phyloP scores from a whole-genome alignment of 2,113 vertebrate genomes.

The Callithrix jacchus region DNA sequence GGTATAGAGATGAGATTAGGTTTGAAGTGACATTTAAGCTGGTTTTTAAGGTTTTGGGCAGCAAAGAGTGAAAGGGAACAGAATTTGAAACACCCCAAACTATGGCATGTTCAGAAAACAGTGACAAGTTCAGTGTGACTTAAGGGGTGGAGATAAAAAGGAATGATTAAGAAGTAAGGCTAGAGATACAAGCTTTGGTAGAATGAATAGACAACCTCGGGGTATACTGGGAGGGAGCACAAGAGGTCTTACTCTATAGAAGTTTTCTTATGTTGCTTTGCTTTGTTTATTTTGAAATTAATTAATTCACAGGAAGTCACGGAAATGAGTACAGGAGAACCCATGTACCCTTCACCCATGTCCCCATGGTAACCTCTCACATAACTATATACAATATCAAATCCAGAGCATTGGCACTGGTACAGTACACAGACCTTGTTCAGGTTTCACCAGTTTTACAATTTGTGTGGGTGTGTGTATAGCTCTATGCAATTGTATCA shows the following conservation, averaged over 20 bases:
- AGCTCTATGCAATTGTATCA: background rate
- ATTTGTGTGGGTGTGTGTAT: background rate
- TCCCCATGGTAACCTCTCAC: background rate
- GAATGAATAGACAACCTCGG: background rate
- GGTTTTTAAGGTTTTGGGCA: background rate
- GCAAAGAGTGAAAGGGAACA: background rate
- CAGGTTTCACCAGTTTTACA: background rate
- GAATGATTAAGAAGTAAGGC: background rate
- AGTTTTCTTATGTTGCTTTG: background rate
- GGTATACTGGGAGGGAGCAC: background rate
- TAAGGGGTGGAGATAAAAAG: background rate
- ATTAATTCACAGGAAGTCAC: background rate
- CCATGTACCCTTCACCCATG: background rate
- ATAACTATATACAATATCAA: background rate
- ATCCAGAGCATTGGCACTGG: background rate
- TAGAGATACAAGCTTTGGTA: background rate
- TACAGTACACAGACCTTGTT: background rate
- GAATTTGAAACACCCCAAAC: background rate
- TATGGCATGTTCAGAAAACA: background rate
- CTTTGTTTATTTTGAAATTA: slow-evolving; percentile 15
- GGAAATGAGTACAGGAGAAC: background rate
- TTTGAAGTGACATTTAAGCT: background rate
- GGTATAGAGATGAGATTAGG: background rate
- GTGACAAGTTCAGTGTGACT: background rate
- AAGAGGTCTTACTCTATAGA: background rate